Evolutionary conservation across 2,113 vertebrate species (phyloP), one percentile per base, ranked within the genome.

Genomic region (Spea multiplicata): DNA sequence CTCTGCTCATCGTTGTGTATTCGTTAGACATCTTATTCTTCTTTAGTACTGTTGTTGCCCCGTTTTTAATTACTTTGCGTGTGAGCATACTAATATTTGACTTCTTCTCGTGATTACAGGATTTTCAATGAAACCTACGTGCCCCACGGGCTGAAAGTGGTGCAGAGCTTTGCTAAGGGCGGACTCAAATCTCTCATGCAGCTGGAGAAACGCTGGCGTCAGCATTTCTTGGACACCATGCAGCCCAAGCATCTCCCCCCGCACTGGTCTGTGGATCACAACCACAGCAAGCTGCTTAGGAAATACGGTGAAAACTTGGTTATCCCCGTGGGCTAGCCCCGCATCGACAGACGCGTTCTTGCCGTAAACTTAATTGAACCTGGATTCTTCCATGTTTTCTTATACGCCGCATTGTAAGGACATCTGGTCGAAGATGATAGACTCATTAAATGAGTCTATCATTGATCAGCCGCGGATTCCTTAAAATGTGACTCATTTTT

Each of bases 101-200:
- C 83, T 86, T 83, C 1, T 30, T 30, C 30, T 30, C 30, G 2
- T 30, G 30, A 30, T 30, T 30, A 62, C 86, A 99, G 97, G 93
- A 94, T 99, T 83, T 93, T 90, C 78, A 99, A 98, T 6, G 93
- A 96, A 87, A 92, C 84, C 45, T 98, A 95, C 47, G 44, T 95
- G 57, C 95, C 97, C 2, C 97, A 99, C 0, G 97, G 96, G 46
- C 93, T 96, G 88, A 98, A 97, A 91, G 95, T 99, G 86, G 97
- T 99, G 57, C 94, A 86, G 47, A 88, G 86, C 3, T 91, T 92
- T 13, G 91, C 92, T 0, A 82, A 86, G 78, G 87, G 78, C 1
- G 96, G 97, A 64, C 91, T 98, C 71, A 88, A 79, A 10, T 94
- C 95, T 65, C 94, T 99, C 46, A 96, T 99, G 92, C 89, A 92